Evolutionary conservation across 2,888 invertebrate species (phyloP), one percentile per base, ranked within the genome.

Genomic region (Serrognathus titanus): DNA sequence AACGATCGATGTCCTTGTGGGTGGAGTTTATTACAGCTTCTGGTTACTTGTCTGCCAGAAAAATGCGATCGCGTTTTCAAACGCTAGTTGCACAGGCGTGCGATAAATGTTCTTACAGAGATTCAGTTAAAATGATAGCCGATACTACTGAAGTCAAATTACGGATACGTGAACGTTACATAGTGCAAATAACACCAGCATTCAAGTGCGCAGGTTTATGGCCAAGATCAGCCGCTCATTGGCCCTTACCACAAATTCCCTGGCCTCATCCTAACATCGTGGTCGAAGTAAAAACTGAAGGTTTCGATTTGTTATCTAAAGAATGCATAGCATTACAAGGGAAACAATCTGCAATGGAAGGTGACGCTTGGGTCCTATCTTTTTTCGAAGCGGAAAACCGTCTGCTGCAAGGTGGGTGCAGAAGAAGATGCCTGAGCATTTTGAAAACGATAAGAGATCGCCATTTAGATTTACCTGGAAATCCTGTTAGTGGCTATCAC

Each of bases 21-120:
- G 96, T 97, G 47, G 96, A 97, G 79, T 97, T 97, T 81, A 97
- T 97, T 72, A 97, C 96, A 1, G 96, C 96, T 3, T 94, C 94
- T 2, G 96, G 96, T 1, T 97, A 97, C 75, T 79, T 97, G 40
- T 94, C 94, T 0, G 95, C 96, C 8, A 80, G 96, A 43, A 97
- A 97, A 80, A 97, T 97, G 67, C 85, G 97, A 49, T 92, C 94
- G 36, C 83, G 96, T 3, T 97, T 97, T 78, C 96, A 94, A 77
- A 92, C 93, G 0, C 76, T 94, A 53, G 92, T 94, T 35, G 90
- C 91, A 0, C 90, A 90, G 71, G 94, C 95, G 0, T 91, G 94
- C 75, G 96, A 96, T 78, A 96, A 95, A 78, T 92, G 92, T 74
- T 88, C 90, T 65, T 96, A 94, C 76, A 83, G 95, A 55, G 95